Evolutionary conservation across 2,888 invertebrate species (phyloP).

Genomic region (Hedychridium roseum): DNA sequence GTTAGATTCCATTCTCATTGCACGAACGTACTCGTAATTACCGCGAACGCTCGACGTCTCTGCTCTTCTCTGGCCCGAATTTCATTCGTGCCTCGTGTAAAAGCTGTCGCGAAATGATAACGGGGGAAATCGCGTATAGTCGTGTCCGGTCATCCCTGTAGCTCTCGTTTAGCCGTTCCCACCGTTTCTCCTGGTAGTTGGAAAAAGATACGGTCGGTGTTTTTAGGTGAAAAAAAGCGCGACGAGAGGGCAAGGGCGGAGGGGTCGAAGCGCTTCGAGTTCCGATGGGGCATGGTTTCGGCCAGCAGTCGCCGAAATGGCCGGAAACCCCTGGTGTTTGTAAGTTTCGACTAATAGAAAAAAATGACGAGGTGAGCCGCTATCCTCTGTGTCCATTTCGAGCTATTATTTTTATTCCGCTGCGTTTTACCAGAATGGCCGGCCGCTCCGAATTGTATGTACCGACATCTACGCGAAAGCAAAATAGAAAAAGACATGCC

Average conservation of each 20-base stretch:
- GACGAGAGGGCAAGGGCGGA: conserved; percentile 2
- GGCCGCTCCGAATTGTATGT: conserved; percentile 29
- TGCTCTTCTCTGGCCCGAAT: no score
- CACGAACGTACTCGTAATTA: neutral
- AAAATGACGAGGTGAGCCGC: conserved; percentile 51
- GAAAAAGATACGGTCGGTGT: conserved; percentile 40
- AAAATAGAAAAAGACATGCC: conserved; percentile 10
- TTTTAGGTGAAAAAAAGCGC: conserved; percentile 24
- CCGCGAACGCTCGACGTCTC: no score
- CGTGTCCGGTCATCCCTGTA: conserved; percentile 40
- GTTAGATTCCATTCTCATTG: neutral
- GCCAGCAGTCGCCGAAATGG: conserved; percentile 39
- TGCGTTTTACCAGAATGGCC: conserved; percentile 53
- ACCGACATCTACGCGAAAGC: conserved; percentile 32
- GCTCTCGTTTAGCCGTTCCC: conserved; percentile 22
- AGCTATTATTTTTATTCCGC: conserved; percentile 58
- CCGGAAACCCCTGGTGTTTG: conserved; percentile 54
- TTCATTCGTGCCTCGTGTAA: no score
- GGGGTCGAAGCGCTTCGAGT: conserved; percentile 34
- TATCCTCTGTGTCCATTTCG: conserved; percentile 51
- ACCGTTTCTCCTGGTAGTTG: conserved; percentile 24
- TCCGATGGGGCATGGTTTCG: conserved; percentile 32
- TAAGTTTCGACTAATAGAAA: conserved; percentile 56
- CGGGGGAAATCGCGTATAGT: neutral
- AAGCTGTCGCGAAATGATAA: no score